Evolutionary conservation across 2,888 invertebrate genomes (phyloP).

Genomic region (Notodonta dromedarius): DNA sequence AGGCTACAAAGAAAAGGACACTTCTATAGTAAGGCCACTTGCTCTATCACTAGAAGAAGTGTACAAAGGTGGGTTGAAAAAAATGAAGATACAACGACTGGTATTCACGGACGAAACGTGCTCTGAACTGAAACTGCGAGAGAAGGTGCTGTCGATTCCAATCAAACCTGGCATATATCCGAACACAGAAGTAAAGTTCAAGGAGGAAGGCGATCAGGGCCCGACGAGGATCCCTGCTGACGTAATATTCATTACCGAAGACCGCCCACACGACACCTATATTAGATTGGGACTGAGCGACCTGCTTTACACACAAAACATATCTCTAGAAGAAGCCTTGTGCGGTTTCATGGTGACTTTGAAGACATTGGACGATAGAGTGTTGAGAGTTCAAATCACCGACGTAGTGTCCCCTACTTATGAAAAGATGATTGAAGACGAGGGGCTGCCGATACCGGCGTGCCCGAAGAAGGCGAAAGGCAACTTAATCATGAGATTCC

Average conservation of each 20-base stretch:
- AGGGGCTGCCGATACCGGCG: constrained; percentile 89
- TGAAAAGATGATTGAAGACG: constrained; percentile 87
- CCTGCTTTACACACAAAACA: constrained; percentile 84
- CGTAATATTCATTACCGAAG: constrained; percentile 89
- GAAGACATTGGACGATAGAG: constrained; percentile 88
- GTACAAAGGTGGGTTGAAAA: constrained; percentile 90
- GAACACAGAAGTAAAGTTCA: constrained; percentile 89
- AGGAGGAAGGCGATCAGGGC: constrained; percentile 92
- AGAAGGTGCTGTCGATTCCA: constrained; percentile 90
- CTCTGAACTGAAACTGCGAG: constrained; percentile 85
- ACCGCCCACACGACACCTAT: constrained; percentile 88
- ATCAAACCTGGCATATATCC: constrained; percentile 90
- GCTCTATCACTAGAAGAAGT: constrained; percentile 83
- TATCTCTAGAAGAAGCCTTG: constrained; percentile 88
- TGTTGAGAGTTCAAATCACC: constrained; percentile 87
- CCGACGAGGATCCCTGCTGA: constrained; percentile 90
- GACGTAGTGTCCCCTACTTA: constrained; percentile 89
- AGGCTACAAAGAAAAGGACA: constrained; percentile 86
- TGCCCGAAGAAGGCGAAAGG: constrained; percentile 86
- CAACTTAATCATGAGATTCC: constrained; percentile 88
- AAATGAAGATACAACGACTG: constrained; percentile 91
- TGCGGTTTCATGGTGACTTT: constrained; percentile 87
- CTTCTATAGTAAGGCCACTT: constrained; percentile 75
- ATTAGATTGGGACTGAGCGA: constrained; percentile 86
- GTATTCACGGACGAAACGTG: constrained; percentile 87